Percentiles rank a stretch among this genome's conserved stretches.
Evolutionary conservation across 2,888 invertebrate species (phyloP).

Genomic region (Lepidonotus clava): DNA sequence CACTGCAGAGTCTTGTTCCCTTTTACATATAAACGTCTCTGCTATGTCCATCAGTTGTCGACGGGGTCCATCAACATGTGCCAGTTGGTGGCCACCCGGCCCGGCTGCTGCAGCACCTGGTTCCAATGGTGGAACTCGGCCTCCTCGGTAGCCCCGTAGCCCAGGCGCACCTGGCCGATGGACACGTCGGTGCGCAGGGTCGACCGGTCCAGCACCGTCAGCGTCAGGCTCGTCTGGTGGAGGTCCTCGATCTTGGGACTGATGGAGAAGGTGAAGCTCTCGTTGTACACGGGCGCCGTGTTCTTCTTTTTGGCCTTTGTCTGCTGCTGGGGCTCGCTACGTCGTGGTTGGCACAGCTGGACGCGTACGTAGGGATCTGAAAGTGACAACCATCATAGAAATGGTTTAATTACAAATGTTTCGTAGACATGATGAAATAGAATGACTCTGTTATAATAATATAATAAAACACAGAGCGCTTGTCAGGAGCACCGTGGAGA

Average conservation of each 20-base stretch:
- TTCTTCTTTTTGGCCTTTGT: conserved; percentile 71
- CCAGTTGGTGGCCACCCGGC: conserved; percentile 75
- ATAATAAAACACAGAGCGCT: too few species aligned
- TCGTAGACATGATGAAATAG: too few species aligned
- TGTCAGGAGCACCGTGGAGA: too few species aligned
- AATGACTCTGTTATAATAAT: too few species aligned
- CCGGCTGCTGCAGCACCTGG: conserved; percentile 77
- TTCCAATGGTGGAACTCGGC: conserved; percentile 79
- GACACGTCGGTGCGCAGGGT: conserved; percentile 79
- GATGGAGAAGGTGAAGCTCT: conserved; percentile 71
- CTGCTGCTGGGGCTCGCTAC: conserved; percentile 73
- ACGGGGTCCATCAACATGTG: conserved; percentile 73
- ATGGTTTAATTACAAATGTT: too few species aligned
- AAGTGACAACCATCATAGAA: too few species aligned
- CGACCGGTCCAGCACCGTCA: conserved; percentile 76
- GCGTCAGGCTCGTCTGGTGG: conserved; percentile 77
- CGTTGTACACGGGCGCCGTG: conserved; percentile 70
- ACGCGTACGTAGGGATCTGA: conserved; percentile 81
- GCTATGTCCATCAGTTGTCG: too few species aligned
- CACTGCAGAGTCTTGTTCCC: too few species aligned
- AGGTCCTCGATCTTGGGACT: conserved; percentile 76
- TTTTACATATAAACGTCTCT: too few species aligned
- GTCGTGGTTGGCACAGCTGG: conserved; percentile 75
- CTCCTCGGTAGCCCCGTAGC: conserved; percentile 78
- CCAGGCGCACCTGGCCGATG: conserved; percentile 78